A percentile compares a stretch with the other conserved stretches of the same genome.
phyloP scores from a whole-genome alignment of 2,797 vertebrate genomes.

The Perdix hodgsoniae region DNA sequence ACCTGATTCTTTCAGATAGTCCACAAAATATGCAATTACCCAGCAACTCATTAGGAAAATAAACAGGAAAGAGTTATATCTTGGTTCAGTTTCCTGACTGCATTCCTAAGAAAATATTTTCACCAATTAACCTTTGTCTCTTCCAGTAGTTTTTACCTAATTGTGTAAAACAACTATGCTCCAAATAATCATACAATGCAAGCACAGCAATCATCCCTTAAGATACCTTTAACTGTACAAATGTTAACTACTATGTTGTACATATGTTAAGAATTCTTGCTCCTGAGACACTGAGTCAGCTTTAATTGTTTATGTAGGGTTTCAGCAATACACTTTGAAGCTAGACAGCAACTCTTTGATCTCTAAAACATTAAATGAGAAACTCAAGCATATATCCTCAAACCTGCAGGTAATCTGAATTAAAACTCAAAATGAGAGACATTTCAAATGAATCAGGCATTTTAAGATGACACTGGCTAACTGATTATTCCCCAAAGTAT shows the following conservation, averaged over 20 bases:
- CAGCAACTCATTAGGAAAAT: neutral
- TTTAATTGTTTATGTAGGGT: constrained; percentile 20
- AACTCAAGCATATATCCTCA: neutral
- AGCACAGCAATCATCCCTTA: neutral
- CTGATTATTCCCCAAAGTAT: neutral
- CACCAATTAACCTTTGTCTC: neutral
- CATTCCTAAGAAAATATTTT: constrained; percentile 17
- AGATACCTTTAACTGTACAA: neutral
- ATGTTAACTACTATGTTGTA: neutral
- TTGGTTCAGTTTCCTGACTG: neutral
- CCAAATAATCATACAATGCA: constrained; percentile 8
- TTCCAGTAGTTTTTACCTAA: neutral
- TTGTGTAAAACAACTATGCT: neutral
- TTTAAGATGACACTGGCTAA: constrained; percentile 48
- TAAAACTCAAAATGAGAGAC: constrained; percentile 37
- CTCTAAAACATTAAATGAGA: constrained; percentile 39
- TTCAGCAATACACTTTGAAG: constrained; percentile 53
- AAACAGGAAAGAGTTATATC: constrained; percentile 28
- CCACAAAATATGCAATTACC: constrained; percentile 16
- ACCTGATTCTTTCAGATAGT: neutral
- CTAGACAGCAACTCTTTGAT: constrained; percentile 54
- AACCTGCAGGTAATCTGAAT: constrained; percentile 57
- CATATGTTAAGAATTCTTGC: neutral
- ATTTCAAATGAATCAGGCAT: constrained; percentile 33
- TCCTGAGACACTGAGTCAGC: constrained; percentile 8